These are phyloP conservation scores for Palaemon carinicauda DNA, from an alignment of 1,140 invertebrate species.

Conservation along the genomic window DNA sequence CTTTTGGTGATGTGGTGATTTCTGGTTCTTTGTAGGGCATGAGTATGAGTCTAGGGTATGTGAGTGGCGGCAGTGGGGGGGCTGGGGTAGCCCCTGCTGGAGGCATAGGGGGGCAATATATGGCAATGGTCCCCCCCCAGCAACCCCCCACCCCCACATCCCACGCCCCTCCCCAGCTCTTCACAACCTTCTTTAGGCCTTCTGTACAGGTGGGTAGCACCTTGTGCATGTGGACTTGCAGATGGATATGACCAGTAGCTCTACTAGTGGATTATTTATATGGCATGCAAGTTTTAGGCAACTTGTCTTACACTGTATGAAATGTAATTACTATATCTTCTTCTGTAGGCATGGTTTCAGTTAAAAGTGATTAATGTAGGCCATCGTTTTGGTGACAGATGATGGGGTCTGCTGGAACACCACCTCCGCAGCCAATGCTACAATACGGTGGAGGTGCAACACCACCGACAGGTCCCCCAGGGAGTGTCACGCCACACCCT, in stretches of 20 bases:
- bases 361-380: no score
- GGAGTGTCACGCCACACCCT: slow-evolving; percentile 41
- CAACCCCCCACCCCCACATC: slow-evolving; percentile 54
- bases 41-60: slow-evolving; percentile 48
- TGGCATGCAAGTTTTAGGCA: neutral
- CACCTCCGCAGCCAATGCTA: slow-evolving; percentile 39
- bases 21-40: slow-evolving; percentile 56
- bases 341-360: neutral
- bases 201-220: slow-evolving; percentile 47
- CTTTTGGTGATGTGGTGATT: slow-evolving; percentile 48
- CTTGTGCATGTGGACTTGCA: slow-evolving; percentile 23
- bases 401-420: slow-evolving; percentile 48
- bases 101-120: slow-evolving; percentile 42
- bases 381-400: slow-evolving; percentile 11
- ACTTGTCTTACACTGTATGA: slow-evolving; percentile 25
- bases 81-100: slow-evolving; percentile 37
- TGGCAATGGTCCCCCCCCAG: slow-evolving; percentile 52
- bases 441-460: slow-evolving; percentile 34
- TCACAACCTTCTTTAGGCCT: slow-evolving; percentile 56
- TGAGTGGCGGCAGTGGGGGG: slow-evolving; percentile 54
- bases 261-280: slow-evolving; percentile 14
- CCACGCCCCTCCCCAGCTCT: slow-evolving; percentile 56
- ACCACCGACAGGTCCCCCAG: slow-evolving; percentile 46
- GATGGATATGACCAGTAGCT: neutral
- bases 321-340: neutral